These are phyloP conservation scores for Amazonetta brasiliensis DNA, from an alignment of 2,797 vertebrate genomes.

Conservation along the genomic window DNA sequence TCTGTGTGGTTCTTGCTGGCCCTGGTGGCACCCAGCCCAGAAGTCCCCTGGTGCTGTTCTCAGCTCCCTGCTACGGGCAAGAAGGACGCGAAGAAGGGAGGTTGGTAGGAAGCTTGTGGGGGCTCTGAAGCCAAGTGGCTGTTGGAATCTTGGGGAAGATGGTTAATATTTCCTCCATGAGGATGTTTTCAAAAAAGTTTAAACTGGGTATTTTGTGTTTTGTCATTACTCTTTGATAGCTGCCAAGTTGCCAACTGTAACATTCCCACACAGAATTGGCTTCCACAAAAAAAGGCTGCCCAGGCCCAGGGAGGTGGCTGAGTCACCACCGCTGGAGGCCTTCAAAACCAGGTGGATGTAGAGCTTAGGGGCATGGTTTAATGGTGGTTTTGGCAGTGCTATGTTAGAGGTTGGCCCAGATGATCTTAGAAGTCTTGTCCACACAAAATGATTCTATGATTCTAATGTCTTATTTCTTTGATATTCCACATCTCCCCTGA, in stretches of 20 bases:
- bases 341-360: no score
- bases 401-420: no score
- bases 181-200: not conserved
- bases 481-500: not conserved
- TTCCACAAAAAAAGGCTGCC: no score
- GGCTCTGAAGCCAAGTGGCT: not conserved
- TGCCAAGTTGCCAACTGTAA: not conserved
- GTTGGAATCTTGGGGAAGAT: not conserved
- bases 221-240: not conserved
- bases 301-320: no score
- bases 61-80: not conserved
- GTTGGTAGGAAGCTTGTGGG: not conserved
- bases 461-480: not conserved
- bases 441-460: not conserved
- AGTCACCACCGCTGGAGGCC: no score
- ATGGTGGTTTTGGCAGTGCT: no score
- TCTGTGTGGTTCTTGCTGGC: rapidly evolving
- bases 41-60: not conserved
- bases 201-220: not conserved
- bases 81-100: not conserved
- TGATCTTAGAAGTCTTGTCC: not conserved
- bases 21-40: no score
- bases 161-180: not conserved
- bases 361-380: no score
- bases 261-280: not conserved